Base-by-base conservation (phyloP, 2,113 vertebrate species). In the Lathamus discolor region DNA sequence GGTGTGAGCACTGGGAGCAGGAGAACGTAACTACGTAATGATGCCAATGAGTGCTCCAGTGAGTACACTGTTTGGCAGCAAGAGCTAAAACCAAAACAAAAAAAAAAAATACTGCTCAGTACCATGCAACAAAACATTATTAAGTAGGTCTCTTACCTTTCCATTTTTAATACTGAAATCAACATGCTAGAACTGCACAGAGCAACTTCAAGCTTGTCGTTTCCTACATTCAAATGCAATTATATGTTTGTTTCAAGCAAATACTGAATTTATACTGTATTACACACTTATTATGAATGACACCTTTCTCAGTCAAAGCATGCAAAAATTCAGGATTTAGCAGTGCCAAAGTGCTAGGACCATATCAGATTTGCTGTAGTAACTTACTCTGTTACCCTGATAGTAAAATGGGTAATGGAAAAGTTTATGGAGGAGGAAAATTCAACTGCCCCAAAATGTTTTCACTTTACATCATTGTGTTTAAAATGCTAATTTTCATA, bases 341-440 rank as follows among this genome's bases (percentile, higher is more conserved):
- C 20, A 29, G 20, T 72, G 22, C 9, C 1, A 1, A 73, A 62
- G 27, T 1, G 0, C 27, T 54, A 66, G 12, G n/a, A 52, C 18
- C 17, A 61, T 37, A 64, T 33, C 11, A 13, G 8, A 6, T 72
- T 61, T 0, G 0, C 39, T 37, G 13, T 15, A n/a, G 28, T 35
- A 68, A 74, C 18, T 54, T 62, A 29, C 4, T 62, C 23, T 72
- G 25, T 57, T 70, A 46, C 8, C 7, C 43, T 35, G 8, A 22
- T 11, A 86, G 11, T 41, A 61, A 67, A 79, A 35, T n/a, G 61
- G 27, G 4, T 14, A 82, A 81, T 2, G 49, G 22, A 41, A 75
- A 48, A 72, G 19, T 43, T 52, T 48, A 46, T 14, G 0, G 1
- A 10, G 39, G 18, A 22, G 51, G 76, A 72, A 80, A 82, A 43